These are phyloP conservation scores for Thamnophis sirtalis DNA, from an alignment of 2,113 vertebrate genomes.

Conservation along the genomic window DNA sequence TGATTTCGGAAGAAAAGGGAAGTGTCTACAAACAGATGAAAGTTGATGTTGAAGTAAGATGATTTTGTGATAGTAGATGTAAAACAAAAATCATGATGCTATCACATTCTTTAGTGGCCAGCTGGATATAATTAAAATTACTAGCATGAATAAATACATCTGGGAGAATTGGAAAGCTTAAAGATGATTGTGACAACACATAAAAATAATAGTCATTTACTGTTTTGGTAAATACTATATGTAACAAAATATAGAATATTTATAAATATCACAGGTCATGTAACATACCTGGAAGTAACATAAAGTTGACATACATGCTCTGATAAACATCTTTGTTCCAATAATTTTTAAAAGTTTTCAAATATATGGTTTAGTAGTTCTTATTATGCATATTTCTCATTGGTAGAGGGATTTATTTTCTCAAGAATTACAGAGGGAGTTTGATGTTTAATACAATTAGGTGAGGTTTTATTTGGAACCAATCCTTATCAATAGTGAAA, in stretches of 20 bases:
- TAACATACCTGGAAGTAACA: too few species aligned
- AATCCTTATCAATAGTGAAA: background rate
- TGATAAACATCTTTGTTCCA: background rate
- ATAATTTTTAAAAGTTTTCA: background rate
- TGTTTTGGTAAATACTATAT: background rate
- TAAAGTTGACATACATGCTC: background rate
- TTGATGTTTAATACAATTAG: slow-evolving; percentile 9
- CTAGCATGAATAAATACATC: background rate
- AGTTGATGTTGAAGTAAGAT: background rate
- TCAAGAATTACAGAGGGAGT: slow-evolving; percentile 2
- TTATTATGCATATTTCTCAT: background rate
- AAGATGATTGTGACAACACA: background rate
- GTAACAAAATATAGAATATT: background rate
- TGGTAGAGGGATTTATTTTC: background rate
- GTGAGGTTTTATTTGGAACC: slow-evolving; percentile 4
- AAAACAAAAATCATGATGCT: background rate
- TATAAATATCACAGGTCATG: background rate
- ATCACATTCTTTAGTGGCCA: background rate
- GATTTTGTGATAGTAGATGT: background rate
- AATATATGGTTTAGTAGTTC: background rate
- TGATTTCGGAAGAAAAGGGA: background rate
- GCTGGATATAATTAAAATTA: background rate
- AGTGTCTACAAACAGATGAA: background rate
- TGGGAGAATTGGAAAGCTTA: background rate
- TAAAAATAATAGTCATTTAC: background rate